Evolutionary conservation across 1,140 invertebrate species (phyloP).

Genomic region (Platyscapa corneri): DNA sequence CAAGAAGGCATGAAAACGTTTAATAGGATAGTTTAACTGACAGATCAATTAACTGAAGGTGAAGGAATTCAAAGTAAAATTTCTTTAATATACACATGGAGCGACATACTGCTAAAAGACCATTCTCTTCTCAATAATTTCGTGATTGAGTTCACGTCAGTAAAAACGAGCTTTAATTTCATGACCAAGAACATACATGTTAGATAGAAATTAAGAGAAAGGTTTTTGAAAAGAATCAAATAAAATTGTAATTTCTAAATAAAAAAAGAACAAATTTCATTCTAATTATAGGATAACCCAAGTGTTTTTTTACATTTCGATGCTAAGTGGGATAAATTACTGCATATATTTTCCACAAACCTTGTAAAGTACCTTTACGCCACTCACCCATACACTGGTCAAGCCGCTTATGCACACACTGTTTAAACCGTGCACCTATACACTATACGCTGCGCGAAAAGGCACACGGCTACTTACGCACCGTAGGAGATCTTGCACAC

Average conservation of each 20-base stretch:
- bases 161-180: not conserved
- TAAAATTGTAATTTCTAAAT: not conserved
- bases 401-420: too few relatives aligned
- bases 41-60: constrained; percentile 46
- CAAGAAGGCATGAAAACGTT: constrained; percentile 6
- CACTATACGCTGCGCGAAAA: too few relatives aligned
- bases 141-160: not conserved
- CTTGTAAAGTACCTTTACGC: too few relatives aligned
- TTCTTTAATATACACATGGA: not conserved
- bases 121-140: constrained; percentile 30
- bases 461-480: too few relatives aligned
- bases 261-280: not conserved
- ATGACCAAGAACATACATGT: not conserved
- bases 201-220: not conserved
- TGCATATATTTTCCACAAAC: too few relatives aligned
- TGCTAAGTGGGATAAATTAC: too few relatives aligned
- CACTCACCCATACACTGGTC: too few relatives aligned
- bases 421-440: too few relatives aligned
- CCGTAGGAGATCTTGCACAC: too few relatives aligned
- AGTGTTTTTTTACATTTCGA: too few relatives aligned
- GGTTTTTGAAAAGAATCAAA: not conserved
- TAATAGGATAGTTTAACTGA: constrained; percentile 44
- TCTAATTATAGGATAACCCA: not conserved
- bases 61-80: constrained; percentile 31
- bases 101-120: not conserved